phyloP scores from a whole-genome alignment of 2,797 vertebrate genomes.

The Microctenopoma lineatum region DNA sequence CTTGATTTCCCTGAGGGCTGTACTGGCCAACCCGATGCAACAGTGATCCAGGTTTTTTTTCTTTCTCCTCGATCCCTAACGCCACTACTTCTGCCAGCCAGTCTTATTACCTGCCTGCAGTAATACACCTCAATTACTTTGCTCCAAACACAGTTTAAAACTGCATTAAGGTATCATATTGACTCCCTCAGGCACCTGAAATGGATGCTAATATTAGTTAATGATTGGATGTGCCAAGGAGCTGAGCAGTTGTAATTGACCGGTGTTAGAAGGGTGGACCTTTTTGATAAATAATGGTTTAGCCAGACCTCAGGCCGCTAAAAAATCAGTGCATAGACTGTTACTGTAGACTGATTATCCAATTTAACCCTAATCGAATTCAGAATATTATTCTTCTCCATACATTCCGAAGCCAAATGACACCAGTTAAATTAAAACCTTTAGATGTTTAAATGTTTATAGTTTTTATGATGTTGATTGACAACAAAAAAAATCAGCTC shows the following conservation, averaged over 20 bases:
- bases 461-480: background rate
- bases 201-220: constrained; percentile 62
- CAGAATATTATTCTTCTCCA: background rate
- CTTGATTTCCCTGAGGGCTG: constrained; percentile 78
- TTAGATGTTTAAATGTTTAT: background rate
- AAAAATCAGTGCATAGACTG: constrained; percentile 31
- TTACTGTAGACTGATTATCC: constrained; percentile 9
- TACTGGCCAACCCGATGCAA: constrained; percentile 47
- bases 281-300: constrained; percentile 46
- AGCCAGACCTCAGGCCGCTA: constrained; percentile 25
- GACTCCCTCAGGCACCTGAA: constrained; percentile 46
- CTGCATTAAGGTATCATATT: constrained; percentile 58
- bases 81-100: constrained; percentile 52
- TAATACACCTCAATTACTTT: constrained; percentile 60
- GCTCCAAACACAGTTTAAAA: constrained; percentile 68
- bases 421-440: background rate
- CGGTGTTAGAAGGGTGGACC: constrained; percentile 24
- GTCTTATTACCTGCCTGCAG: constrained; percentile 72
- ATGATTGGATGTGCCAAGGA: constrained; percentile 51
- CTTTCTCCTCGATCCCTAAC: constrained; percentile 23
- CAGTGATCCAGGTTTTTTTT: constrained; percentile 42
- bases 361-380: constrained; percentile 30
- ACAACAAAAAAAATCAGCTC: background rate
- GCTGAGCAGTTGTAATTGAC: constrained; percentile 48
- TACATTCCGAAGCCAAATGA: background rate